phyloP scores from a whole-genome alignment of 2,888 invertebrate species.

The Linyphia triangularis region DNA sequence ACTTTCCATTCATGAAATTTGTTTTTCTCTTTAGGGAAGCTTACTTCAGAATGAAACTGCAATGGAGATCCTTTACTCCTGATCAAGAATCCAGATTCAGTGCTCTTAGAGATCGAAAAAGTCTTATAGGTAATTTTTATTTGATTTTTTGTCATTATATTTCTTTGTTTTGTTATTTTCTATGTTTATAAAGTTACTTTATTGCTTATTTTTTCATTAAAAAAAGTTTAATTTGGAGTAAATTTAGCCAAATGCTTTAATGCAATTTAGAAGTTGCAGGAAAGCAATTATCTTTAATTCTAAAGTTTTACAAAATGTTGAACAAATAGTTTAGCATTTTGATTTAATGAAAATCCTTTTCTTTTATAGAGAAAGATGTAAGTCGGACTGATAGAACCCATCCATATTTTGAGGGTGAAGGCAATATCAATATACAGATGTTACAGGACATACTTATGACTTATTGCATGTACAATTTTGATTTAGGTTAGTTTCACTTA shows the following conservation, averaged over 20 bases:
- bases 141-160: too few relatives aligned
- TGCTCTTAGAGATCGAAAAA: conserved; percentile 93
- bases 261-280: neutral
- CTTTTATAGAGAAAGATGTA: conserved; percentile 92
- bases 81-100: conserved; percentile 93
- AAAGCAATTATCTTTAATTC: too few relatives aligned
- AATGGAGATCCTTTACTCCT: conserved; percentile 94
- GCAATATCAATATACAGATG: conserved; percentile 91
- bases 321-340: neutral
- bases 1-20: neutral
- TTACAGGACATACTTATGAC: conserved; percentile 97
- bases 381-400: conserved; percentile 95
- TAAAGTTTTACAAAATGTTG: too few relatives aligned
- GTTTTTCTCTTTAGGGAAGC: conserved; percentile 83
- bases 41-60: conserved; percentile 96
- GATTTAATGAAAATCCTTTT: conserved; percentile 13
- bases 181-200: neutral
- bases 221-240: neutral
- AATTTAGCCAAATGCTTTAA: neutral
- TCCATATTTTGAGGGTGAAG: conserved; percentile 94
- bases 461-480: conserved; percentile 99
- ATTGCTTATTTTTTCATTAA: neutral
- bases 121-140: conserved; percentile 86
- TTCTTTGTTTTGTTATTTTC: too few relatives aligned
- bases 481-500: conserved; percentile 86